Percentiles rank a stretch among this genome's conserved stretches.
phyloP scores from a whole-genome alignment of 2,888 invertebrate genomes.

The Apoderus coryli region DNA sequence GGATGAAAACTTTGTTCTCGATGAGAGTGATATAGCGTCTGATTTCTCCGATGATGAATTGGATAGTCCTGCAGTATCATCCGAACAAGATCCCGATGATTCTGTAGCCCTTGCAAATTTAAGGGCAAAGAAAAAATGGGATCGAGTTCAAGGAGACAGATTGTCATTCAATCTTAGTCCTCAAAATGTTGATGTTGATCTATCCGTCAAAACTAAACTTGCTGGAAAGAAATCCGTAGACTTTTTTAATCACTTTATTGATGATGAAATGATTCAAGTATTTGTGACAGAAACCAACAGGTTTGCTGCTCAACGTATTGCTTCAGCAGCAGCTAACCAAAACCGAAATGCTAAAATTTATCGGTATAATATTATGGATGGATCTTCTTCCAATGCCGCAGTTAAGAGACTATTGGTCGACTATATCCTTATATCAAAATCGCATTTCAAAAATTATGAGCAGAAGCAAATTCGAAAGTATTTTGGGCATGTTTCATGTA shows the following conservation, averaged over 20 bases:
- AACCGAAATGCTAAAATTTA: conserved; percentile 8
- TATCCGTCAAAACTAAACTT: conserved; percentile 4
- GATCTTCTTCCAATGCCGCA: not conserved
- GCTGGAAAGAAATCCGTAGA: conserved; percentile 8
- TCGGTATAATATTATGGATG: conserved; percentile 1
- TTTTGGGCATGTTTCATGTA: conserved; percentile 6
- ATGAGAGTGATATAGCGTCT: conserved; percentile 5
- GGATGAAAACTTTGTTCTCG: conserved; percentile 3
- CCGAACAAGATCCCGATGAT: conserved; percentile 10
- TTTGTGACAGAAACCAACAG: conserved; percentile 12
- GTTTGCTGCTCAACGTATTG: conserved; percentile 11
- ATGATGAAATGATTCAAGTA: conserved; percentile 11
- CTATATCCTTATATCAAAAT: conserved; percentile 4
- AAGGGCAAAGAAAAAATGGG: conserved; percentile 8
- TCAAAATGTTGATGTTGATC: conserved; percentile 7
- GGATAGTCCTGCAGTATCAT: not conserved
- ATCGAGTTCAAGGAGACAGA: conserved; percentile 9
- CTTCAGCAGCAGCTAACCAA: conserved; percentile 5
- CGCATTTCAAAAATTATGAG: conserved; percentile 1
- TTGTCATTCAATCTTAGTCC: conserved; percentile 6
- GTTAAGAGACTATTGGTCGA: conserved; percentile 5
- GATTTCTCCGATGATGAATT: conserved; percentile 4
- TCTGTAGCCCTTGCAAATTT: conserved; percentile 7
- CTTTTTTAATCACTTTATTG: conserved; percentile 11
- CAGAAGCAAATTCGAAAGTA: conserved; percentile 6